These are phyloP conservation scores for Amphipoea lucens DNA, from an alignment of 2,888 invertebrate species.

Conservation along the genomic window DNA sequence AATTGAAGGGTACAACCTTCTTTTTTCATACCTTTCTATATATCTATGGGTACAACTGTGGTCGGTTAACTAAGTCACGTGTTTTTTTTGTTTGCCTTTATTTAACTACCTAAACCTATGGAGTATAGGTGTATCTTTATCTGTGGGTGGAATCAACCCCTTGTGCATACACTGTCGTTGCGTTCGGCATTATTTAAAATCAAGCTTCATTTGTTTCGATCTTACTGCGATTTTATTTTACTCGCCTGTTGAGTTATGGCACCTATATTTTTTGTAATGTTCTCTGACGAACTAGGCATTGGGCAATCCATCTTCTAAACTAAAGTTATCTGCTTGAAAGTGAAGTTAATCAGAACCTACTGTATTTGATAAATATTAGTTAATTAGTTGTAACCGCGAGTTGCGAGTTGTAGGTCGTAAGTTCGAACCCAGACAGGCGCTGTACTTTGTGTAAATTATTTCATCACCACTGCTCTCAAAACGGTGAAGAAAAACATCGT, in stretches of 20 bases:
- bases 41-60: too few relatives aligned
- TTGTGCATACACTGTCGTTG: not conserved
- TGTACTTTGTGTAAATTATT: too few relatives aligned
- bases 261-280: not conserved
- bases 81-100: too few relatives aligned
- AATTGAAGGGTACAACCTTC: too few relatives aligned
- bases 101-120: too few relatives aligned
- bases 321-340: not conserved
- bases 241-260: not conserved
- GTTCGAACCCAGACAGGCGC: too few relatives aligned
- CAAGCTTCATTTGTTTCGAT: slow-evolving; percentile 4
- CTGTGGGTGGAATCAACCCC: not conserved
- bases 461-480: too few relatives aligned
- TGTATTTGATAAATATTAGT: not conserved
- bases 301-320: accelerated
- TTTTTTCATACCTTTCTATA: too few relatives aligned
- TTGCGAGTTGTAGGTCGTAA: too few relatives aligned
- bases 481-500: too few relatives aligned
- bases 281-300: not conserved
- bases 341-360: not conserved
- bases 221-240: not conserved
- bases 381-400: not conserved
- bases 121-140: too few relatives aligned
- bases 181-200: not conserved
- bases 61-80: too few relatives aligned